Evolutionary conservation across 2,113 vertebrate species (phyloP).

Genomic region (Ranitomeya variabilis): DNA sequence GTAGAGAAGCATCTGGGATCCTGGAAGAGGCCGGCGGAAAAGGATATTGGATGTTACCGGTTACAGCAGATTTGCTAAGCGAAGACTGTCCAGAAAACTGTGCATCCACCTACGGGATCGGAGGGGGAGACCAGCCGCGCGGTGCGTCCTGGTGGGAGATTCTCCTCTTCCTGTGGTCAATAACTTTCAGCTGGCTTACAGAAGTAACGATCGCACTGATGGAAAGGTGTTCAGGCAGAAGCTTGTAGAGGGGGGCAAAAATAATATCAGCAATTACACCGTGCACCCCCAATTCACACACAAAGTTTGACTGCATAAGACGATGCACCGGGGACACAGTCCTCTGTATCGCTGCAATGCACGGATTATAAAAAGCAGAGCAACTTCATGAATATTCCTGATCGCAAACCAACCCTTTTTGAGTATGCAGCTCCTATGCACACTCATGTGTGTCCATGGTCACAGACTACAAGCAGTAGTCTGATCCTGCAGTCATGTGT

Average conservation of each 20-base stretch:
- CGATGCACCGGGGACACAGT: background rate
- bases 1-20: slow-evolving; percentile 46
- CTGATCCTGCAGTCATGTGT: too few species aligned
- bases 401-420: too few species aligned
- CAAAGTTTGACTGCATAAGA: too few species aligned
- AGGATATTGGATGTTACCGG: slow-evolving; percentile 24
- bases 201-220: background rate
- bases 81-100: background rate
- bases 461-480: too few species aligned
- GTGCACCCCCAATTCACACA: too few species aligned
- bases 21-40: slow-evolving; percentile 22
- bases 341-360: background rate
- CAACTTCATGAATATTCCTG: too few species aligned
- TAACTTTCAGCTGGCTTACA: slow-evolving; percentile 24
- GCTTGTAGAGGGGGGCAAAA: background rate
- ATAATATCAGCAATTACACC: background rate
- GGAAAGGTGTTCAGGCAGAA: background rate
- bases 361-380: background rate
- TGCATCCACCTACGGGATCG: background rate
- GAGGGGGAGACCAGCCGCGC: background rate
- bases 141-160: background rate
- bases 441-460: too few species aligned
- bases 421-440: too few species aligned
- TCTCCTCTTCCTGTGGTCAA: background rate
- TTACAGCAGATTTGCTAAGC: background rate